Evolutionary conservation across 1,140 invertebrate species (phyloP).

Genomic region (Leptopilina boulardi): DNA sequence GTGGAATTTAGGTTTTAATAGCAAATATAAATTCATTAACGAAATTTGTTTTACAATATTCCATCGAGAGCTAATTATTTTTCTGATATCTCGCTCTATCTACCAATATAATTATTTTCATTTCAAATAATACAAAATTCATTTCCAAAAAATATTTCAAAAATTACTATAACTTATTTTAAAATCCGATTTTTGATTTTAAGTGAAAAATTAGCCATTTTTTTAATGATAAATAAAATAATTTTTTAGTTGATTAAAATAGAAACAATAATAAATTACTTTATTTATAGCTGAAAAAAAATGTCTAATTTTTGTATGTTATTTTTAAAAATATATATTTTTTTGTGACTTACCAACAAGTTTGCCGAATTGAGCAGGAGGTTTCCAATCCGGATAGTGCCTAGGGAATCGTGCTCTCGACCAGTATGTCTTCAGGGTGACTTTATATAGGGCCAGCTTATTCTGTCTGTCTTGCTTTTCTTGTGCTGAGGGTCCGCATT

Average conservation of each 20-base stretch:
- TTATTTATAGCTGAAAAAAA: too few relatives aligned
- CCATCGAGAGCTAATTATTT: slow-evolving; percentile 3
- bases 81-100: not conserved
- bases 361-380: slow-evolving; percentile 93
- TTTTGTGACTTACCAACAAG: slow-evolving; percentile 85
- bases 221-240: too few relatives aligned
- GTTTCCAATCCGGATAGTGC: slow-evolving; percentile 94
- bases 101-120: too few relatives aligned
- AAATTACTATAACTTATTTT: too few relatives aligned
- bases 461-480: slow-evolving; percentile 83
- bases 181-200: too few relatives aligned
- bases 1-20: not conserved
- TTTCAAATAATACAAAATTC: too few relatives aligned
- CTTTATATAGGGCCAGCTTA: slow-evolving; percentile 88
- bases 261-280: too few relatives aligned
- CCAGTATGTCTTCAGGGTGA: slow-evolving; percentile 92
- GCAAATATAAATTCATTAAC: slow-evolving; percentile 5
- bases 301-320: too few relatives aligned
- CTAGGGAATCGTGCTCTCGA: slow-evolving; percentile 92
- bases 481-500: slow-evolving; percentile 71
- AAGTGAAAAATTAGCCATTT: too few relatives aligned
- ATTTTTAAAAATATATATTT: too few relatives aligned
- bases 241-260: too few relatives aligned
- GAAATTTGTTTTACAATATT: slow-evolving; percentile 7
- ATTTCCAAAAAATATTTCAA: too few relatives aligned